These are phyloP conservation scores for Erythrocercus mccallii DNA, from an alignment of 2,113 vertebrate species.

Conservation along the genomic window DNA sequence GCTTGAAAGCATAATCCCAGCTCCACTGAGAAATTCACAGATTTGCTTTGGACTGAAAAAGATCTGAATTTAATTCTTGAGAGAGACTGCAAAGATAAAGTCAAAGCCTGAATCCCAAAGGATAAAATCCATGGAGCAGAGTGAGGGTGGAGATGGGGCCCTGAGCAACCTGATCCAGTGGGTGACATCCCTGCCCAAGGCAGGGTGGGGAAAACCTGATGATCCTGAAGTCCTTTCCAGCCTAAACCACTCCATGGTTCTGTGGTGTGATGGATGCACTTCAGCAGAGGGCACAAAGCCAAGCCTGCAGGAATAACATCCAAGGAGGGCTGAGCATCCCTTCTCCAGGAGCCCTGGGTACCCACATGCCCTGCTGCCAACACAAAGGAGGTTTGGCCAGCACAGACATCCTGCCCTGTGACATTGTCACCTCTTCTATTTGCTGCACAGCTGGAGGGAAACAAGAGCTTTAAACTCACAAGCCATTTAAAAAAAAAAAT, in stretches of 20 bases:
- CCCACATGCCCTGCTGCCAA: not conserved
- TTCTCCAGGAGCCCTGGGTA: too few relatives aligned
- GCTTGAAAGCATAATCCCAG: not conserved
- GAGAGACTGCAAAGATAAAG: not conserved
- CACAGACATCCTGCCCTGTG: not conserved
- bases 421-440: not conserved
- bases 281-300: not conserved
- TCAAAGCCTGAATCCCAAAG: not conserved
- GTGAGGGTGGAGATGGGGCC: not conserved
- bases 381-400: rapidly evolving
- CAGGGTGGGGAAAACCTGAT: rapidly evolving
- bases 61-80: not conserved
- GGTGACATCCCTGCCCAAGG: not conserved
- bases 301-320: not conserved
- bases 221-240: not conserved
- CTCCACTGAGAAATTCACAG: not conserved
- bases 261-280: not conserved
- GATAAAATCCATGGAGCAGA: not conserved
- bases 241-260: not conserved
- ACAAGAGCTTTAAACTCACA: not conserved
- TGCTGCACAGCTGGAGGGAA: not conserved
- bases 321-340: not conserved
- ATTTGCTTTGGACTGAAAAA: not conserved
- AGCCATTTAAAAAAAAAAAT: not conserved
- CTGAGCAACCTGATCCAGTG: not conserved